These are phyloP conservation scores for Melanchra persicariae DNA, from an alignment of 2,888 invertebrate genomes.

Conservation along the genomic window DNA sequence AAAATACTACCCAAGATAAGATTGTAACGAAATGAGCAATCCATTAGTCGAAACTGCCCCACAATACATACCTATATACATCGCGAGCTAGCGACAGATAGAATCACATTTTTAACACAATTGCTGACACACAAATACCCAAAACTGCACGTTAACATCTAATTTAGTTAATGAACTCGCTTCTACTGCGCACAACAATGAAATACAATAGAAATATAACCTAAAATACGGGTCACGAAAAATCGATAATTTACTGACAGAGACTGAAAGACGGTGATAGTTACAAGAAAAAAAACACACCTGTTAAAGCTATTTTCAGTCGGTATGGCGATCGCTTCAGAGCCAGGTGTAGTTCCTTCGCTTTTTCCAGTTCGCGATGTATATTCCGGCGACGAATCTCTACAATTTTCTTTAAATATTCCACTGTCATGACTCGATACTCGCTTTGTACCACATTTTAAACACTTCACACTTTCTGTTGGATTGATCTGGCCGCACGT, in stretches of 20 bases:
- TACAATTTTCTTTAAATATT: slow-evolving; percentile 81
- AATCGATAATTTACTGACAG: slow-evolving; percentile 83
- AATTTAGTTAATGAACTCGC: slow-evolving; percentile 83
- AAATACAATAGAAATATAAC: slow-evolving; percentile 87
- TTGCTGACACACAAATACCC: slow-evolving; percentile 80
- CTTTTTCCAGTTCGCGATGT: slow-evolving; percentile 85
- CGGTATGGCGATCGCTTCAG: slow-evolving; percentile 86
- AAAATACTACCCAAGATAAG: slow-evolving; percentile 26
- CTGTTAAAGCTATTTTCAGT: slow-evolving; percentile 85
- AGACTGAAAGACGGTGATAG: slow-evolving; percentile 80
- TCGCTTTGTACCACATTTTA: slow-evolving; percentile 94
- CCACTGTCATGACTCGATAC: slow-evolving; percentile 91
- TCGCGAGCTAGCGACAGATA: slow-evolving; percentile 60
- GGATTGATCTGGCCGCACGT: slow-evolving; percentile 97
- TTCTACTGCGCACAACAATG: slow-evolving; percentile 76
- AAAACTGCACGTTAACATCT: slow-evolving; percentile 74
- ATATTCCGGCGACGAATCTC: slow-evolving; percentile 86
- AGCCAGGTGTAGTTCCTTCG: slow-evolving; percentile 86
- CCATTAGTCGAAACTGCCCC: slow-evolving; percentile 32
- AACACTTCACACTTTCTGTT: slow-evolving; percentile 95
- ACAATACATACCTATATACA: slow-evolving; percentile 75
- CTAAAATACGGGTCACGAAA: slow-evolving; percentile 85
- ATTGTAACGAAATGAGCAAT: slow-evolving; percentile 38
- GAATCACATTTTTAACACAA: slow-evolving; percentile 78
- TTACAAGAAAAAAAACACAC: slow-evolving; percentile 79